Percentiles rank a stretch among this genome's conserved stretches.
phyloP scores from a whole-genome alignment of 2,113 vertebrate genomes.

The Ancistrus triradiatus region DNA sequence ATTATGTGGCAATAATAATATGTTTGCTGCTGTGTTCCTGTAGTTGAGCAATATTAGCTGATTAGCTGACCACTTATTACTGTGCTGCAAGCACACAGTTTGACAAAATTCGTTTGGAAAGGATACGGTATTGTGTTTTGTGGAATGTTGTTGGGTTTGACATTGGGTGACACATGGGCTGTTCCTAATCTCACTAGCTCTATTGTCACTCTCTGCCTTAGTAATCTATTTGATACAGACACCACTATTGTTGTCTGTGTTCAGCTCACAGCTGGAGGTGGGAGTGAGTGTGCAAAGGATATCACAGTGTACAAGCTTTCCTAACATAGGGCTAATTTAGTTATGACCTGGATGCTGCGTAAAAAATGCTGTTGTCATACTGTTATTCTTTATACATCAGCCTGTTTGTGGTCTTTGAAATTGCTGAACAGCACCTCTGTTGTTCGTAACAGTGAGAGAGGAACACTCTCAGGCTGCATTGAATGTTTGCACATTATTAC shows the following conservation, averaged over 20 bases:
- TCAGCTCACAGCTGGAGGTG: conserved; percentile 2
- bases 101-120: conserved; percentile 6
- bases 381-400: background rate
- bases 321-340: conserved; percentile 2
- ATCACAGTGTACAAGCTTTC: conserved; percentile 3
- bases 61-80: no score
- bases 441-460: no score
- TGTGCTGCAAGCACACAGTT: background rate
- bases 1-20: no score
- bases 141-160: background rate
- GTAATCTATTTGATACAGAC: conserved; percentile 37
- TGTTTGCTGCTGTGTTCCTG: no score
- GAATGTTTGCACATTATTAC: background rate
- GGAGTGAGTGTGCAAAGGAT: background rate
- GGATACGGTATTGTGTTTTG: conserved; percentile 7
- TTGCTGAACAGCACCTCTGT: background rate
- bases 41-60: no score
- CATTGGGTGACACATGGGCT: conserved; percentile 11
- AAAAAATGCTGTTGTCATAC: background rate
- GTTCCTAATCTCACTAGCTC: conserved; percentile 14
- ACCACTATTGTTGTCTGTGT: conserved; percentile 39
- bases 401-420: conserved; percentile 4
- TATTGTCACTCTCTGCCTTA: conserved; percentile 30
- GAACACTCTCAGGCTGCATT: background rate
- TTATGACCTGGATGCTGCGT: conserved; percentile 9